Evolutionary conservation across 2,797 vertebrate genomes (phyloP).

Genomic region (Lindbergichthys nudifrons): DNA sequence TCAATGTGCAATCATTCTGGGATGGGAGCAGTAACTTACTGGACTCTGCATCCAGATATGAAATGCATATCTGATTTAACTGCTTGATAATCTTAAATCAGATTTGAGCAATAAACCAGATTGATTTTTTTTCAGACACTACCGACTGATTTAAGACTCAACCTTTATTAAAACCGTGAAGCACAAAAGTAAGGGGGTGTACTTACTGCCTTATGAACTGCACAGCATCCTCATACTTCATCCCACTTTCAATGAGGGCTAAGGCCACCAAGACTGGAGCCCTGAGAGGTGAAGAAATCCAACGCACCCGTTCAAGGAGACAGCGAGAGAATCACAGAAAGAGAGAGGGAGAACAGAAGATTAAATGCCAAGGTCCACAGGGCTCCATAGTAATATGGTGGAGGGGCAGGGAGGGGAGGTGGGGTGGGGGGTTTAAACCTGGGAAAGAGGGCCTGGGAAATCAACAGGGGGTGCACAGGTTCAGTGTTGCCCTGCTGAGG

Average conservation of each 20-base stretch:
- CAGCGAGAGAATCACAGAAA: constrained; percentile 42
- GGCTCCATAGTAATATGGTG: constrained; percentile 64
- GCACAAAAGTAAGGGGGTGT: constrained; percentile 13
- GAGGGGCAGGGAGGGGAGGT: neutral
- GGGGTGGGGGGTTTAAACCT: constrained; percentile 60
- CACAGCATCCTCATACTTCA: constrained; percentile 99
- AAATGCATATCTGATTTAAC: neutral
- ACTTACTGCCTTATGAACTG: constrained; percentile 99
- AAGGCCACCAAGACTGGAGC: constrained; percentile 98
- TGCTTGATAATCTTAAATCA: neutral
- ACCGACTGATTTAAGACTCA: neutral
- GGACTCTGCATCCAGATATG: too few relatives aligned
- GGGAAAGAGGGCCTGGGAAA: constrained; percentile 82
- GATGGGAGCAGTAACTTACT: neutral
- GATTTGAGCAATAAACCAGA: neutral
- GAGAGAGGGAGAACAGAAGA: constrained; percentile 57
- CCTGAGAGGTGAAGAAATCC: constrained; percentile 80
- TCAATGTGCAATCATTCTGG: neutral
- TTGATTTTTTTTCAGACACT: neutral
- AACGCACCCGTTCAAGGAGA: constrained; percentile 41
- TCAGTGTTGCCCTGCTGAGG: constrained; percentile 65
- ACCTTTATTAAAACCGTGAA: neutral
- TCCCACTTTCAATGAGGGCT: constrained; percentile 96
- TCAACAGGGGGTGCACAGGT: constrained; percentile 69
- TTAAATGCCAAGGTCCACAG: constrained; percentile 74